Base-by-base conservation (phyloP, 2,797 vertebrate species). In the Oryzias sinensis region DNA sequence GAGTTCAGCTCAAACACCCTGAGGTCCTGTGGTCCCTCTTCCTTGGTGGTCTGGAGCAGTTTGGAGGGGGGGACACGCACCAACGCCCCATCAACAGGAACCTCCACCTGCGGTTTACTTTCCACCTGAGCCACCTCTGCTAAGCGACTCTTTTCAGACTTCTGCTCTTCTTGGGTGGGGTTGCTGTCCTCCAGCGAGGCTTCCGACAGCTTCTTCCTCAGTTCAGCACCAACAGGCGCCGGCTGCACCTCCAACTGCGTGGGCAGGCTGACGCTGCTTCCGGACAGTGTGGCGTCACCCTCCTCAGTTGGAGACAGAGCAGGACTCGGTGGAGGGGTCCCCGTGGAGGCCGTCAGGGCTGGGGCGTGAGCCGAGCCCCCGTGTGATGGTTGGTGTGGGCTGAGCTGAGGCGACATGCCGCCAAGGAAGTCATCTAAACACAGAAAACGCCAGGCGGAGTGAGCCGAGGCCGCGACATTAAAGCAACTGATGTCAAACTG, bases 1-100 rank as follows among this genome's bases (percentile, higher is more conserved):
- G 97, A 99, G 85, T 97, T 98, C 4, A 99, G 94, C 89, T 99
- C 97, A 42, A 98, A 99, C 62, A 98, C 94, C 52, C 97, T 77
- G 27, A 99, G 89, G 70, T 99, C 97, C n/a, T 94, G 93, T 0
- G 92, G 93, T 0, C 84, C 93, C 0, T 98, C 97, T 46, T 96
- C 95, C 57, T 90, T 95, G 46, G 79, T 58, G 49, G 81, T 85
- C 58, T 94, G 94, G 53, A 75, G 79, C 90, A 90, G 80, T 89
- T 91, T 94, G 68, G 76, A 68, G 24, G 81, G 80, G 57, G 89
- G 65, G 44, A 87, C 65, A 15, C 67, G 80, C 1, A 20, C 0
- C 0, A 74, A 43, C 22, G 56, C 62, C 3, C 6, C 73, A 5
- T 74, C 77, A 1, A 18, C 58, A 7, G 68, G 0, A 25, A 59